A percentile compares a stretch with the other conserved stretches of the same genome.
Evolutionary conservation across 2,888 invertebrate genomes (phyloP).

Genomic region (Liodrosophila aerea): DNA sequence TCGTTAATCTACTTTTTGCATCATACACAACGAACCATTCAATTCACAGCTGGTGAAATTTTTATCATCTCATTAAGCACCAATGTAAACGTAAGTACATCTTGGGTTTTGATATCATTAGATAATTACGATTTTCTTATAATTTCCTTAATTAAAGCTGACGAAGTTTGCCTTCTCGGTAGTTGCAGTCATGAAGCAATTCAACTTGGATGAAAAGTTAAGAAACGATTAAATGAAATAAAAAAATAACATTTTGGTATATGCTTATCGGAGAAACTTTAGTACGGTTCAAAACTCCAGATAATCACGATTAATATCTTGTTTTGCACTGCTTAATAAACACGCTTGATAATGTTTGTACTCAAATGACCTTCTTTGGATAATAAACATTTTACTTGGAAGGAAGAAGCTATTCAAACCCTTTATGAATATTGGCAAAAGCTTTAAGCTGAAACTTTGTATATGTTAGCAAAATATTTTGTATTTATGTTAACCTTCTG

Average conservation of each 20-base stretch:
- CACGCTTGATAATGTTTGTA: no score
- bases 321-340: no score
- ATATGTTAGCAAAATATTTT: constrained; percentile 7
- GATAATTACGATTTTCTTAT: no score
- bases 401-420: neutral
- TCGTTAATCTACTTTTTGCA: constrained; percentile 1
- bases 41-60: constrained; percentile 8
- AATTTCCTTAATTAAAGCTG: neutral
- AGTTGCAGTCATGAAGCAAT: constrained; percentile 3
- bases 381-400: no score
- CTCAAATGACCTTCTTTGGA: no score
- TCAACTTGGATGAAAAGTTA: constrained; percentile 9
- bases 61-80: constrained; percentile 6
- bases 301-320: no score
- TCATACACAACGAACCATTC: constrained; percentile 1
- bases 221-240: neutral
- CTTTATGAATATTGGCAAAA: constrained; percentile 24
- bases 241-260: no score
- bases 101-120: neutral
- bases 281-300: neutral
- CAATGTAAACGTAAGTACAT: constrained; percentile 13
- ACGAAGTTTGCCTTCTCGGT: constrained; percentile 7
- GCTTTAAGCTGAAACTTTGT: constrained; percentile 22
- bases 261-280: no score
- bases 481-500: constrained; percentile 10